phyloP scores from a whole-genome alignment of 2,888 invertebrate species.

The Gortyna flavago region DNA sequence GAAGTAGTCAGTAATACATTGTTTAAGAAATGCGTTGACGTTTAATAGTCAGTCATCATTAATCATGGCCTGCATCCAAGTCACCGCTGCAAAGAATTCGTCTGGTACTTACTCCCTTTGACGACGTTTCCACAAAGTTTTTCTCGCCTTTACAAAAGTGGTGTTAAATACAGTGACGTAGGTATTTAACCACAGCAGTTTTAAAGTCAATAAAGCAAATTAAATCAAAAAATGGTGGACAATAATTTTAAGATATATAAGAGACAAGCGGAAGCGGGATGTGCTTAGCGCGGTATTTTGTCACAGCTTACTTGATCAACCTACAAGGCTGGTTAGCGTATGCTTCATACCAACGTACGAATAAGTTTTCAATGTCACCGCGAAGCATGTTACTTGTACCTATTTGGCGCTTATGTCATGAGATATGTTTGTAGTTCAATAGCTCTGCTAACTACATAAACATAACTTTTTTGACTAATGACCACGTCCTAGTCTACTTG shows the following conservation, averaged over 20 bases:
- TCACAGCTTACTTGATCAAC: constrained; percentile 1
- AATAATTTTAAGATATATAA: constrained; percentile 2
- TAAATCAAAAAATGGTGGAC: too few species aligned
- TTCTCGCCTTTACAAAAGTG: background rate
- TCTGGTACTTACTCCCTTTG: background rate
- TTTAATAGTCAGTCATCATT: background rate
- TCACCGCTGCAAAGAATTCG: too few species aligned
- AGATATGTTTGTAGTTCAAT: background rate
- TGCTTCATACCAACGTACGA: constrained; percentile 22
- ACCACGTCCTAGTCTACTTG: background rate
- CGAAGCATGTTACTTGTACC: background rate
- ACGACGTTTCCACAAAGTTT: constrained; percentile 10
- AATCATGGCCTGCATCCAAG: too few species aligned
- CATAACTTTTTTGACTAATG: background rate
- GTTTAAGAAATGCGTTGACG: background rate
- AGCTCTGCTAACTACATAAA: background rate
- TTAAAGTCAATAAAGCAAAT: too few species aligned
- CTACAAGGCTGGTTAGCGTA: background rate
- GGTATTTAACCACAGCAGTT: background rate
- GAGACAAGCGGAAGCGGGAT: background rate
- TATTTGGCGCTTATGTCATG: background rate
- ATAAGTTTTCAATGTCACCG: constrained; percentile 12
- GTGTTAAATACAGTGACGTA: background rate
- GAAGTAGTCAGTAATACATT: background rate
- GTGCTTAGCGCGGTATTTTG: background rate